Conservation (phyloP, 2,113 vertebrate genomes). For the Dendropsophus ebraccatus region DNA sequence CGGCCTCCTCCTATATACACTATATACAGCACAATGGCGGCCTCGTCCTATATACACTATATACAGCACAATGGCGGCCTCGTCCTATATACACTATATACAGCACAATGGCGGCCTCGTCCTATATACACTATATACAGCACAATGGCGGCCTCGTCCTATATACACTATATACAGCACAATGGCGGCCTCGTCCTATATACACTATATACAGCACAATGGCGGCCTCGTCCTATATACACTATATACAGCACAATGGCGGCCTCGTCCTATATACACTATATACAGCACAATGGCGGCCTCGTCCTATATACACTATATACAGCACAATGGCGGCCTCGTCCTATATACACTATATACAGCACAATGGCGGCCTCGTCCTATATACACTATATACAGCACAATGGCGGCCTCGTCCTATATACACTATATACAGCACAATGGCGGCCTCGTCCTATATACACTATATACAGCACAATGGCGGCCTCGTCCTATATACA, state of each 20-base stretch:
- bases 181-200: not conserved
- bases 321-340: slow-evolving; percentile 9
- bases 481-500: not conserved
- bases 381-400: not conserved
- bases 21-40: slow-evolving; percentile 16
- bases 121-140: not conserved
- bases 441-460: not conserved
- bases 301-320: not conserved
- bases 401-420: slow-evolving; percentile 9
- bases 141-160: slow-evolving; percentile 7
- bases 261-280: not conserved
- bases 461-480: slow-evolving; percentile 20
- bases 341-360: not conserved
- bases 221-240: not conserved
- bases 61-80: slow-evolving; percentile 11
- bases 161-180: slow-evolving; percentile 16
- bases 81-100: not conserved
- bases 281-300: slow-evolving; percentile 13
- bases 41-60: not conserved
- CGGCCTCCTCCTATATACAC: not conserved
- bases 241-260: slow-evolving; percentile 16
- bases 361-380: slow-evolving; percentile 14
- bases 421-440: slow-evolving; percentile 17
- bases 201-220: slow-evolving; percentile 22
- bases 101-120: slow-evolving; percentile 13